Evolutionary conservation across 2,888 invertebrate genomes (phyloP).

Genomic region (Acronicta leporina): DNA sequence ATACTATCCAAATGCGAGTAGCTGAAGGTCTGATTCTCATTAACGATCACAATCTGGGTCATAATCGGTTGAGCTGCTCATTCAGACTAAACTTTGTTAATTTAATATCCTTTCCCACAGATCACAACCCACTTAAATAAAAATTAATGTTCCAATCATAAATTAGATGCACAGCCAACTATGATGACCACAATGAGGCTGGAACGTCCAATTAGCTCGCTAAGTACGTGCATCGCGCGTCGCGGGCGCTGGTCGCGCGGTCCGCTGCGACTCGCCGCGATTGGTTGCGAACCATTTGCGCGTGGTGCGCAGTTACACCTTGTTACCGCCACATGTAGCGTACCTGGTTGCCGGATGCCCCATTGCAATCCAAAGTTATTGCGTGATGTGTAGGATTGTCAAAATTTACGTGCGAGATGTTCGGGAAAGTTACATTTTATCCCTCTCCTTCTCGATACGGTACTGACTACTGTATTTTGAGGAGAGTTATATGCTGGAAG

Average conservation of each 20-base stretch:
- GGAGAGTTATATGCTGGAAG: too few relatives aligned
- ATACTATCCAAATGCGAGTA: too few relatives aligned
- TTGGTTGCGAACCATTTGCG: constrained; percentile 65
- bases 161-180: constrained; percentile 48
- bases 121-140: constrained; percentile 27
- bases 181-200: constrained; percentile 55
- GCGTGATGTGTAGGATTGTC: constrained; percentile 43
- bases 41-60: too few relatives aligned
- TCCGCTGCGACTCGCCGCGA: constrained; percentile 54
- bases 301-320: constrained; percentile 66
- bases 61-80: not conserved
- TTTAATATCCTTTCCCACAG: constrained; percentile 2
- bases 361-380: constrained; percentile 52
- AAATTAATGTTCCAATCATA: constrained; percentile 45
- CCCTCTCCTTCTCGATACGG: too few relatives aligned
- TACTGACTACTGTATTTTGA: too few relatives aligned
- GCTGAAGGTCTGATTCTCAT: too few relatives aligned
- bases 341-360: constrained; percentile 57
- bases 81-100: not conserved
- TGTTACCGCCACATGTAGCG: constrained; percentile 70
- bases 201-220: constrained; percentile 60
- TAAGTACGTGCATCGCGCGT: constrained; percentile 51
- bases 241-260: constrained; percentile 38
- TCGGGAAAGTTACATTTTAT: not conserved
- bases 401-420: constrained; percentile 11